phyloP scores from a whole-genome alignment of 2,888 invertebrate genomes.

The Rhorus exstirpatorius region DNA sequence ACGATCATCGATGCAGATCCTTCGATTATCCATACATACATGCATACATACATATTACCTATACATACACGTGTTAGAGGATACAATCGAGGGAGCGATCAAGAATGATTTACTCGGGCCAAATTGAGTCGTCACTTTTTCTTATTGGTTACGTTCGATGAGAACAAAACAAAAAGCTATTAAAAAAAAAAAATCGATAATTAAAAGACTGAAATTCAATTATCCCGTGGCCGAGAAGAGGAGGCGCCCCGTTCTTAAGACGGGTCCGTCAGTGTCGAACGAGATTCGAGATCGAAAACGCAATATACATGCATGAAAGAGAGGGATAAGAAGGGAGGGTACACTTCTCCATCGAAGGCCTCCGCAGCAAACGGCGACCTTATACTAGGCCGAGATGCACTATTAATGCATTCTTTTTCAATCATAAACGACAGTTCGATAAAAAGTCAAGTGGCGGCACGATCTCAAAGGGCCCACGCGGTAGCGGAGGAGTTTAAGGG shows the following conservation, averaged over 20 bases:
- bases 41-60: neutral
- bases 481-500: slow-evolving; percentile 64
- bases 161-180: slow-evolving; percentile 3
- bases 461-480: slow-evolving; percentile 80
- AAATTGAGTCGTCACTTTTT: slow-evolving; percentile 68
- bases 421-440: slow-evolving; percentile 85
- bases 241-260: slow-evolving; percentile 52
- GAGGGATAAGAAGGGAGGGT: slow-evolving; percentile 64
- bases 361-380: slow-evolving; percentile 59
- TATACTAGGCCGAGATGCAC: slow-evolving; percentile 75
- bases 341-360: neutral
- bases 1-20: slow-evolving; percentile 25
- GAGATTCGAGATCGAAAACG: slow-evolving; percentile 44
- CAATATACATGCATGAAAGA: slow-evolving; percentile 37
- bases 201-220: slow-evolving; percentile 68
- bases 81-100: slow-evolving; percentile 40
- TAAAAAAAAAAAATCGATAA: slow-evolving; percentile 58
- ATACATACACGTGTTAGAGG: slow-evolving; percentile 1
- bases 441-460: slow-evolving; percentile 84
- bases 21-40: slow-evolving; percentile 3
- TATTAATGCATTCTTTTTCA: slow-evolving; percentile 84
- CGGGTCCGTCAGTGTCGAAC: slow-evolving; percentile 55
- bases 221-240: slow-evolving; percentile 61
- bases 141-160: slow-evolving; percentile 15
- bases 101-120: slow-evolving; percentile 50